Evolutionary conservation across 2,888 invertebrate species (phyloP).

Genomic region (Odontocerum albicorne): DNA sequence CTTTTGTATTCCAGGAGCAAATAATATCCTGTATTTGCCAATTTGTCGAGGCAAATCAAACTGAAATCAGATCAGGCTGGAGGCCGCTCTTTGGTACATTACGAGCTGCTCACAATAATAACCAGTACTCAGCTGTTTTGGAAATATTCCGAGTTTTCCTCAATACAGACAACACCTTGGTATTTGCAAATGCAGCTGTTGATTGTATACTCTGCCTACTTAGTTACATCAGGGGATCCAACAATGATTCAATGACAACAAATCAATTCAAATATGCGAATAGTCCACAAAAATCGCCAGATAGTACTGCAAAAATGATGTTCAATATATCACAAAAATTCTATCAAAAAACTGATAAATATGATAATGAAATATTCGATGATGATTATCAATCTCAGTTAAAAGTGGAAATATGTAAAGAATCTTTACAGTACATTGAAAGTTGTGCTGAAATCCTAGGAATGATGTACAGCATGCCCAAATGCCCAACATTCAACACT

Average conservation of each 20-base stretch:
- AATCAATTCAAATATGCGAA: constrained; percentile 3
- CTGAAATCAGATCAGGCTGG: constrained; percentile 96
- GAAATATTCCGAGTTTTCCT: constrained; percentile 95
- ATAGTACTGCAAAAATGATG: constrained; percentile 16
- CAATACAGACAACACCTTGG: constrained; percentile 87
- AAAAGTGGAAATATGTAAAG: constrained; percentile 65
- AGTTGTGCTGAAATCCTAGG: constrained; percentile 85
- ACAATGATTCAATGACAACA: constrained; percentile 7
- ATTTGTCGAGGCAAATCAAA: constrained; percentile 91
- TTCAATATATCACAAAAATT: constrained; percentile 37
- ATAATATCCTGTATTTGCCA: constrained; percentile 95
- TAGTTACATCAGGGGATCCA: constrained; percentile 69
- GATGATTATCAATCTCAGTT: constrained; percentile 35
- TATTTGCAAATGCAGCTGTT: constrained; percentile 91
- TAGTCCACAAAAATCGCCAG: constrained; percentile 22
- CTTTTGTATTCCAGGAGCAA: constrained; percentile 66
- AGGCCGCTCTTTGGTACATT: constrained; percentile 92
- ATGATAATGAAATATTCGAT: constrained; percentile 41
- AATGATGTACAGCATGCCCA: constrained; percentile 94
- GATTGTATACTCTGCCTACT: constrained; percentile 92
- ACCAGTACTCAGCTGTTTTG: constrained; percentile 71
- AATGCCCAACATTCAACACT: constrained; percentile 89
- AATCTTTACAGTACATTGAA: constrained; percentile 82
- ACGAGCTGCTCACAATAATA: constrained; percentile 78
- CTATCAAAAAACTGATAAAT: constrained; percentile 46